Conservation (phyloP, 2,113 vertebrate genomes). For the Paedocypris sp. region DNA sequence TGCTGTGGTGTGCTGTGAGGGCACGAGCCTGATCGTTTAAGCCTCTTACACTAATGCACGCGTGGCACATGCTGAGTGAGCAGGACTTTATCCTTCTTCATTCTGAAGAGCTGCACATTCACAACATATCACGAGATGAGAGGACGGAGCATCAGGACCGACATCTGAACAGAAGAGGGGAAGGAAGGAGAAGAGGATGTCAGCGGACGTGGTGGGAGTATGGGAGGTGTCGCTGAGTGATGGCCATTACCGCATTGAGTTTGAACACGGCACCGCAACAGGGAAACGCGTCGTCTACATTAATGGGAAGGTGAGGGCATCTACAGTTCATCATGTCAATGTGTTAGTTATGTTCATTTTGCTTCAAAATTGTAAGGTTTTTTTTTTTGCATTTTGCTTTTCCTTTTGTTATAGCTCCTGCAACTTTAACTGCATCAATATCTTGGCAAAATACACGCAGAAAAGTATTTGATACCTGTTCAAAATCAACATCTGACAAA, state of each 20-base stretch:
- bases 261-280: conserved; percentile 88
- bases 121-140: not conserved
- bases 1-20: too few species aligned
- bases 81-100: not conserved
- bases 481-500: too few species aligned
- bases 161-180: conserved; percentile 44
- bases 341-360: not conserved
- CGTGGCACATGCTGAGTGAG: conserved; percentile 30
- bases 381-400: too few species aligned
- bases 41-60: conserved; percentile 54
- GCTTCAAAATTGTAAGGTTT: not conserved
- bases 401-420: too few species aligned
- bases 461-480: too few species aligned
- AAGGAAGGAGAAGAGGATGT: too few species aligned
- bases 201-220: conserved; percentile 71
- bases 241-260: conserved; percentile 80
- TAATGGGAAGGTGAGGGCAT: conserved; percentile 75
- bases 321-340: not conserved
- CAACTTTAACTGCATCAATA: too few species aligned
- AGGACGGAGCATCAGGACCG: not conserved
- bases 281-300: conserved; percentile 81
- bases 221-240: conserved; percentile 92
- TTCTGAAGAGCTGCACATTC: not conserved
- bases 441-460: too few species aligned
- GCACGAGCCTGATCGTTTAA: conserved; percentile 38